Evolutionary conservation across 1,140 invertebrate genomes (phyloP), one percentile per base, ranked within the genome.

Genomic region (Drosophila littoralis): DNA sequence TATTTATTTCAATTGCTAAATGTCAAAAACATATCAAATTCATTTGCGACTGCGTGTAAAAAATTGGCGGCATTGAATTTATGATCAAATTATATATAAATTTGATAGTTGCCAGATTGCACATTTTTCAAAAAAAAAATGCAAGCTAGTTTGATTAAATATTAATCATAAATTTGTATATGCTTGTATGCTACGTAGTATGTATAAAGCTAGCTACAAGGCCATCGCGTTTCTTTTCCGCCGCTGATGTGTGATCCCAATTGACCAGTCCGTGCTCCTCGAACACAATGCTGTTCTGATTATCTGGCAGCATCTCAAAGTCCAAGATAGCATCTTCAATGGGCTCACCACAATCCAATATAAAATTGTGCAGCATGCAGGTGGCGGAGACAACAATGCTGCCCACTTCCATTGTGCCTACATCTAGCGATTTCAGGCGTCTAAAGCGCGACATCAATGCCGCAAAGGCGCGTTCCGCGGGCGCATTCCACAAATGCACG

Each of bases 341-440:
- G 0, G 50, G 40, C 4, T 78, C 76, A 5, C 57, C 67, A 32
- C 67, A 78, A 5, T 76, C 61, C 10, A 76, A 35, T 28, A 78
- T 78, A 36, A 79, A 79, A 43, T 79, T 79, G 28, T 79, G 77
- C n/a, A 79, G 40, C 73, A 79, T 79, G 28, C 67, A 76, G 6
- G 60, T 43, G 15, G 74, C 77, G 2, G 74, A 63, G 28, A 79
- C 40, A 1, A 79, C 63, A 42, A 52, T 63, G 10, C 42, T 51
- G 17, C 43, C 73, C 36, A 76, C 17, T 7, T 72, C 68, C 5
- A 79, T n/a, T 7, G 60, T 61, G 7, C 43, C 38, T 6, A 79
- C 63, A 10, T 79, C 73, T 0, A 79, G 22, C 0, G 51, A 48
- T 8, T 72, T 15, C 10, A 79, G 28, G 1, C 77, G 77, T 15